Base-by-base conservation (phyloP, 2,888 invertebrate species). In the Drosophila falleni region DNA sequence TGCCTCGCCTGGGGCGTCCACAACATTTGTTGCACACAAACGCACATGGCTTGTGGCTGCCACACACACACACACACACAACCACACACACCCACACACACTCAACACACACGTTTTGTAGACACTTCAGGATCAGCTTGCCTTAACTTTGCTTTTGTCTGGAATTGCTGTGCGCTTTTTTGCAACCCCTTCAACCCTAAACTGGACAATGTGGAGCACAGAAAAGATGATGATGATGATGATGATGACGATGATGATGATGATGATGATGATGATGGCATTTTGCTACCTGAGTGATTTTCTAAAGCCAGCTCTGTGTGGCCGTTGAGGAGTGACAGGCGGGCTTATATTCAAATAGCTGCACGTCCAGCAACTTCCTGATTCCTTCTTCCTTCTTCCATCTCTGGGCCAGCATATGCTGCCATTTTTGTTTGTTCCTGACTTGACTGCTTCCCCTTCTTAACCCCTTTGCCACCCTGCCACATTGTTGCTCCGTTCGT, bases 221-320 rank as follows among this genome's bases (percentile, higher is more conserved):
- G 49, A 64, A 4, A 54, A 56, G 64, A 67, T 54, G 66, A 65
- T 31, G 65, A 63, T 73, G 73, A 65, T 71, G 78, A 64, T 71
- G 76, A 53, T 71, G 75, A 60, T 44, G 78, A 53, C 54, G 74
- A 64, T 83, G 87, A 75, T 82, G 81, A 53, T 71, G 75, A 60
- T 44, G 78, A 53, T 56, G 74, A 64, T 83, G 87, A 75, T 82
- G 81, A 76, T 80, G 84, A 69, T 78, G 81, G 74, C 87, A 80
- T 87, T 81, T 89, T 89, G 82, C 85, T 88, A 86, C 87, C 91
- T 90, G 91, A 91, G 87, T 87, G 91, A 90, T 91, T 91, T 87
- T 87, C 83, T 81, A 90, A 88, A 91, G 90, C 80, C 79, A 74
- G 75, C 77, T 46, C 72, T 73, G 41, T 73, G 41, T 41, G 35